Evolutionary conservation across 2,797 vertebrate species (phyloP), one percentile per base, ranked within the genome.

Genomic region (Corythornis leucogaster): DNA sequence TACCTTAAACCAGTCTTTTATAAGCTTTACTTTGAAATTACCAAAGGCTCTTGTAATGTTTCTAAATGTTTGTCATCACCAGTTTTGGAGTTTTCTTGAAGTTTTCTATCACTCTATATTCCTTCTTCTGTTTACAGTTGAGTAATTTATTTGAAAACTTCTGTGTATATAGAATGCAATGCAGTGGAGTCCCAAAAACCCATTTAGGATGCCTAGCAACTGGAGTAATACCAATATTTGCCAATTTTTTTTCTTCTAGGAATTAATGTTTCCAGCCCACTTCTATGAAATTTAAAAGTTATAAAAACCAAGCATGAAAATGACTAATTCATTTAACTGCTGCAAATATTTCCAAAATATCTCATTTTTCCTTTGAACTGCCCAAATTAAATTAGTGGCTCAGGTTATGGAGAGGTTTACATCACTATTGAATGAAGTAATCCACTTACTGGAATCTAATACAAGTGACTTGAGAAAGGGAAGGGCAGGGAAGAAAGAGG

Each of bases 301-400:
- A 79, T 85, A n/a, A 55, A 84, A 92, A 84, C 48, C 76, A 55
- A 70, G 10, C 33, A 25, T 70, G 50, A 67, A 94, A 96, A 84
- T 33, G 25, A 61, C 53, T 24, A 50, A 45, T 93, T 86, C 64
- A 68, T 83, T 89, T 79, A 80, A 76, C 45, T 26, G 26, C 31
- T 91, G 63, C 85, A 86, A 90, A 92, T 86, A 77, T 88, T 96
- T 92, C 85, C 90, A 81, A 80, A 90, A 77, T 67, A 86, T 1
- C 61, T 80, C 2, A 55, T 64, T 95, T 95, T 94, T 81, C 87
- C 80, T 54, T 92, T 26, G 82, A 46, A 51, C 63, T 88, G 42
- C 53, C 71, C 68, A 87, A 43, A 82, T 71, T 71, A 88, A 40
- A 82, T 71, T 71, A 88, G 50, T 87, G 90, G 83, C 61, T 94